Evolutionary conservation across 2,113 vertebrate genomes (phyloP).

Genomic region (Elgaria multicarinata): DNA sequence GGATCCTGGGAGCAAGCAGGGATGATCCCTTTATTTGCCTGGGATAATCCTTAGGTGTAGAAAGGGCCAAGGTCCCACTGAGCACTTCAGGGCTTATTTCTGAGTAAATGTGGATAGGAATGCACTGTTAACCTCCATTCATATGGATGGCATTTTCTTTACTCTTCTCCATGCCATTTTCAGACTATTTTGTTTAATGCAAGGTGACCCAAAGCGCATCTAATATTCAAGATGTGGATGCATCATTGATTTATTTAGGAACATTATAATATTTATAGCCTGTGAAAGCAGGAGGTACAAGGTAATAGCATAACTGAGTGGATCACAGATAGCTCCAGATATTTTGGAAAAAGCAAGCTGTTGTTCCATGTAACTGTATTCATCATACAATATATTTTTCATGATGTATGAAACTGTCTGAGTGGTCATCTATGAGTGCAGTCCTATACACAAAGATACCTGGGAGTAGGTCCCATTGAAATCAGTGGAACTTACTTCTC

Average conservation of each 20-base stretch:
- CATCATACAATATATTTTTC: background rate
- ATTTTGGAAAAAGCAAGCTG: background rate
- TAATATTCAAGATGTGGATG: background rate
- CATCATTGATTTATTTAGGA: background rate
- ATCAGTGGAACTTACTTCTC: background rate
- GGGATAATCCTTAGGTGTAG: too few relatives aligned
- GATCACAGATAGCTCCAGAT: background rate
- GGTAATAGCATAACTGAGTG: background rate
- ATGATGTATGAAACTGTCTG: background rate
- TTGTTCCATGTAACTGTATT: background rate
- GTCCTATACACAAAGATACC: background rate
- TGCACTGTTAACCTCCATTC: background rate
- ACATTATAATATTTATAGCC: background rate
- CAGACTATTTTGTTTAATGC: background rate
- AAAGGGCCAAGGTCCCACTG: too few relatives aligned
- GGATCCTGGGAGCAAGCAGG: too few relatives aligned
- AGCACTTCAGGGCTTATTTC: background rate
- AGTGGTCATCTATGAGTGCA: background rate
- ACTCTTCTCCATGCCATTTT: background rate
- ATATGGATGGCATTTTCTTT: background rate
- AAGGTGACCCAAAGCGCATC: background rate
- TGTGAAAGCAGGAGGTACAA: background rate
- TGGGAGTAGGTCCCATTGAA: background rate
- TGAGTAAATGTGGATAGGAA: background rate
- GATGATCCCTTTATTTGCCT: too few relatives aligned